Base-by-base conservation (phyloP, 2,113 vertebrate species). In the Melanotaenia duboulayi region DNA sequence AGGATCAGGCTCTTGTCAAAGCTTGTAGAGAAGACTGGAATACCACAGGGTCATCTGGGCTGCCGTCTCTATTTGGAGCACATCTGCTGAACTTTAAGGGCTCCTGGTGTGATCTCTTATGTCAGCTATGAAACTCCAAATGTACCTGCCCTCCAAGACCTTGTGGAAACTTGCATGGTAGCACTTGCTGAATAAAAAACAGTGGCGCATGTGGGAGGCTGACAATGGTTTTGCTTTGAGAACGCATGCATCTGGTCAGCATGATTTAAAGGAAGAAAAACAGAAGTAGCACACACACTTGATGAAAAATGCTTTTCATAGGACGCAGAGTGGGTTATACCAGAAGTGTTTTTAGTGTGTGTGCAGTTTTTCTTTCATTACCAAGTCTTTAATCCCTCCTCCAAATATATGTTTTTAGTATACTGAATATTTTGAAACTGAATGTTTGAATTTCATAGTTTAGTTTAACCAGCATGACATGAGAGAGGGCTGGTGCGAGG, bases 221-320 rank as follows among this genome's bases (percentile, higher is more conserved):
- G 81, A 74, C 67, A 52, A 58, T 84, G 25, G 46, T 78, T 64
- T 78, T 55, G 74, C 40, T 39, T 56, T 63, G 58, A 42, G 55
- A 69, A 28, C n/a, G 91, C 87, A 90, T 91, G 91, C 49, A 35
- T 75, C 57, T 57, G 62, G 74, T 76, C 69, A 14, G 84, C 81
- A 84, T 85, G 78, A 78, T 51, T n/a, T 52, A 69, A 73, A 70
- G 80, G 65, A 78, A 80, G 77, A 86, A 84, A 87, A 90, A 86
- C 59, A 14, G 17, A 72, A 59, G 56, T 44, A 24, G 69, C 52
- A 72, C 55, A 35, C 60, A 19, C 65, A 24, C 40, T 66, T 17
- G 11, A 46, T 44, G 39, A 74, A 60, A 60, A 87, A 81, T 59
- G 42, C 46, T 81, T 60, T 51, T 62, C 16, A 49, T 3, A 17